A percentile compares a stretch with the other conserved stretches of the same genome.
phyloP scores from a whole-genome alignment of 2,797 vertebrate genomes.

The Meda fulgida region DNA sequence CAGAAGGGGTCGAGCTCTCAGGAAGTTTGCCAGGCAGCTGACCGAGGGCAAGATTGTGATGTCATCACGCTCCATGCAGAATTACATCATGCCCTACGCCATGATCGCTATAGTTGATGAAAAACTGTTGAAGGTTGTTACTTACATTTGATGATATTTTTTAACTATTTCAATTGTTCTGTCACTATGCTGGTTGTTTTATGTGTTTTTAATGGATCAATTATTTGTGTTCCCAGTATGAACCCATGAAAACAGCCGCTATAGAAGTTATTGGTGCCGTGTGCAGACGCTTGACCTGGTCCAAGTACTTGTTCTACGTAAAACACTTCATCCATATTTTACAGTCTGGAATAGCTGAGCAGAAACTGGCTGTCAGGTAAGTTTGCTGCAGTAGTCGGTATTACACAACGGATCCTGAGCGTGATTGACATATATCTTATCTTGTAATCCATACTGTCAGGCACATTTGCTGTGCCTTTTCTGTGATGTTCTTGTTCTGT shows the following conservation, averaged over 20 bases:
- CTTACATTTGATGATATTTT: not conserved
- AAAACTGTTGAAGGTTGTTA: conserved; percentile 90
- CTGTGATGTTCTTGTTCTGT: not conserved
- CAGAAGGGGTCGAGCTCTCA: conserved; percentile 90
- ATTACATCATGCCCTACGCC: conserved; percentile 96
- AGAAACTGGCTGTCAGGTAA: conserved; percentile 92
- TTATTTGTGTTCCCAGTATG: conserved; percentile 78
- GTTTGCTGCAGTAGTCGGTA: not conserved
- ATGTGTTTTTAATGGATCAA: not conserved
- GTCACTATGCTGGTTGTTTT: not conserved
- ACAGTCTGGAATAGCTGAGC: conserved; percentile 84
- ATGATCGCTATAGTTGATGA: conserved; percentile 87
- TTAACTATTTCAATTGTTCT: not conserved
- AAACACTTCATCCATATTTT: conserved; percentile 92
- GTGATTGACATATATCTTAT: too few relatives aligned
- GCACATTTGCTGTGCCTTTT: conserved; percentile 66
- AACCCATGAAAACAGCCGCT: conserved; percentile 89
- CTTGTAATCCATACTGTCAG: conserved; percentile 75
- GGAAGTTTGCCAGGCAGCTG: conserved; percentile 91
- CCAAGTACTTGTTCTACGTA: conserved; percentile 91
- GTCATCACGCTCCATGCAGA: conserved; percentile 90
- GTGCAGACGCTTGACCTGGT: conserved; percentile 90
- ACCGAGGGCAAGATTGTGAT: conserved; percentile 83
- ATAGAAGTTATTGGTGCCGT: conserved; percentile 92
- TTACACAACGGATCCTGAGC: not conserved